Percentiles rank a stretch among this genome's conserved stretches.
These are phyloP conservation scores for Bos indicus DNA, from an alignment of 2,113 vertebrate genomes.

Conservation along the genomic window DNA sequence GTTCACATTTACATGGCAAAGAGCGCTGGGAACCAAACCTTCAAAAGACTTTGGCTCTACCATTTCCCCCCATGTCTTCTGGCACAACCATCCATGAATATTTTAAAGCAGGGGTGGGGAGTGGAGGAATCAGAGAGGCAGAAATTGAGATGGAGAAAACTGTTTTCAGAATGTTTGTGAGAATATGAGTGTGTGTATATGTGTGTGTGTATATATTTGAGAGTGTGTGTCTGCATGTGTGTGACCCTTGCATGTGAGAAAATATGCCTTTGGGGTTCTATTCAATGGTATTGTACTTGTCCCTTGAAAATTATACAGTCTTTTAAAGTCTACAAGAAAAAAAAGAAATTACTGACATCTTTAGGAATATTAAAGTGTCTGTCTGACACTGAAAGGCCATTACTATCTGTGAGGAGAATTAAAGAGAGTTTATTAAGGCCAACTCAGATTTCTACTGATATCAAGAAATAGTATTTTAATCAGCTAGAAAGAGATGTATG, in stretches of 20 bases:
- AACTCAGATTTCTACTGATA: conserved; percentile 16
- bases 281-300: not conserved
- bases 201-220: not conserved
- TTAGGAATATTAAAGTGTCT: conserved; percentile 21
- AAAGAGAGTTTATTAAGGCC: conserved; percentile 26
- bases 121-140: not conserved
- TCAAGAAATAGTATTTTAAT: conserved; percentile 2
- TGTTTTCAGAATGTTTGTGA: not conserved
- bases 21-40: not conserved
- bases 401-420: not conserved
- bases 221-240: not conserved
- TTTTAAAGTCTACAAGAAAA: conserved; percentile 20
- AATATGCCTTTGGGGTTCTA: not conserved
- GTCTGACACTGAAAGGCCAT: not conserved
- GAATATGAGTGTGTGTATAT: not conserved
- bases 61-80: not conserved
- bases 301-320: not conserved
- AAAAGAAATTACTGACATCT: not conserved
- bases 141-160: not conserved
- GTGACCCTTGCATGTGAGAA: not conserved
- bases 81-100: not conserved
- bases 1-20: not conserved
- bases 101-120: not conserved
- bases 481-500: not conserved
- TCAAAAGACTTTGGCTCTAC: not conserved